These are phyloP conservation scores for Strigamia maritima DNA, from an alignment of 2,888 invertebrate genomes.

Conservation along the genomic window DNA sequence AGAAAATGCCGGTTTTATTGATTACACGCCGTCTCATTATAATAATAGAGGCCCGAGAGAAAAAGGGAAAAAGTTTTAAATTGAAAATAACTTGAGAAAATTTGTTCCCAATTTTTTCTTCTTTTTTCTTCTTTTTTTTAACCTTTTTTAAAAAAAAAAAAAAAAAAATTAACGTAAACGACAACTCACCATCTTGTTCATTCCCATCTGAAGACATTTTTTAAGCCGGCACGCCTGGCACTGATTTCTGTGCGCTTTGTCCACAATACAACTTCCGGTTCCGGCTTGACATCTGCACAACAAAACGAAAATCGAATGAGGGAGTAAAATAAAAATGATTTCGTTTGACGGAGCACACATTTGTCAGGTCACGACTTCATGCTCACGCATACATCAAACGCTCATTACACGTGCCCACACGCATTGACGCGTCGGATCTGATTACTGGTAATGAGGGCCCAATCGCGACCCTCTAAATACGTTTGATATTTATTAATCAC, in stretches of 20 bases:
- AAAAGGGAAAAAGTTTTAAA: not conserved
- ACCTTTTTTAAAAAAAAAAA: too few species aligned
- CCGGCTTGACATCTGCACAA: conserved; percentile 93
- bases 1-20: not conserved
- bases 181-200: conserved; percentile 96
- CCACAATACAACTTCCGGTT: conserved; percentile 93
- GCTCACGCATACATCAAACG: not conserved
- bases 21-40: not conserved
- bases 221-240: conserved; percentile 98
- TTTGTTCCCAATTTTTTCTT: not conserved
- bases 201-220: conserved; percentile 97
- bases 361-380: not conserved
- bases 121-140: not conserved
- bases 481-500: not conserved
- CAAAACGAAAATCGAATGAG: too few species aligned
- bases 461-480: not conserved
- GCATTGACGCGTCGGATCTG: not conserved
- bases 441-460: not conserved
- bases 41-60: not conserved
- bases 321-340: too few species aligned
- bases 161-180: not conserved
- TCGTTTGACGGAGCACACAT: not conserved
- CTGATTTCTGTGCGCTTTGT: conserved; percentile 98
- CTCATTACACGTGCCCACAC: not conserved
- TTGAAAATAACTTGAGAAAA: not conserved